Percentiles rank a stretch among this genome's conserved stretches.
Evolutionary conservation across 2,113 vertebrate species (phyloP).

Genomic region (Corapipo altera): DNA sequence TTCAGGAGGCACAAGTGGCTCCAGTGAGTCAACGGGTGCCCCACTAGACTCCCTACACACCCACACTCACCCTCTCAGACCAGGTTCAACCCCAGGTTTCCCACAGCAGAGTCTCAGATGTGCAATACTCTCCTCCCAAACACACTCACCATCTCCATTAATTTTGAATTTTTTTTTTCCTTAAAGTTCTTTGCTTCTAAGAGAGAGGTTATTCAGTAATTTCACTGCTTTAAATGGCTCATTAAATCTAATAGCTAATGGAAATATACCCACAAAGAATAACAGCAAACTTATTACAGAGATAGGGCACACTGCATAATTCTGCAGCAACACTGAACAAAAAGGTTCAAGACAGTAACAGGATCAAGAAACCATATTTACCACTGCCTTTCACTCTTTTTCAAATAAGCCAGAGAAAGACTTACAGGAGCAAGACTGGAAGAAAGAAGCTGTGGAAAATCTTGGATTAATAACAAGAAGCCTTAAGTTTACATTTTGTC

Average conservation of each 20-base stretch:
- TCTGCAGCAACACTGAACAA: not conserved
- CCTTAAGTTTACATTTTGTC: not conserved
- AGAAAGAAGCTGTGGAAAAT: not conserved
- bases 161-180: not conserved
- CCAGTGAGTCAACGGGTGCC: fast-evolving
- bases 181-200: not conserved
- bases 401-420: not conserved
- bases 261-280: not conserved
- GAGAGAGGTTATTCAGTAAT: not conserved
- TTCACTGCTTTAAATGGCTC: not conserved
- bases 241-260: not conserved
- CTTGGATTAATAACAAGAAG: not conserved
- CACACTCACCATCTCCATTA: not conserved
- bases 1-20: not conserved
- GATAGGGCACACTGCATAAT: not conserved
- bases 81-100: not conserved
- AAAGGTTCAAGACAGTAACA: not conserved
- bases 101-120: not conserved
- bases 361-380: not conserved
- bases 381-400: not conserved
- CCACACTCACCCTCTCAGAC: not conserved
- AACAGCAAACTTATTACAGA: not conserved
- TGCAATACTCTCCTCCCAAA: not conserved
- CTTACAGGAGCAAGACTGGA: not conserved
- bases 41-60: not conserved